phyloP scores from a whole-genome alignment of 2,797 vertebrate genomes.

The Glossophaga mutica region DNA sequence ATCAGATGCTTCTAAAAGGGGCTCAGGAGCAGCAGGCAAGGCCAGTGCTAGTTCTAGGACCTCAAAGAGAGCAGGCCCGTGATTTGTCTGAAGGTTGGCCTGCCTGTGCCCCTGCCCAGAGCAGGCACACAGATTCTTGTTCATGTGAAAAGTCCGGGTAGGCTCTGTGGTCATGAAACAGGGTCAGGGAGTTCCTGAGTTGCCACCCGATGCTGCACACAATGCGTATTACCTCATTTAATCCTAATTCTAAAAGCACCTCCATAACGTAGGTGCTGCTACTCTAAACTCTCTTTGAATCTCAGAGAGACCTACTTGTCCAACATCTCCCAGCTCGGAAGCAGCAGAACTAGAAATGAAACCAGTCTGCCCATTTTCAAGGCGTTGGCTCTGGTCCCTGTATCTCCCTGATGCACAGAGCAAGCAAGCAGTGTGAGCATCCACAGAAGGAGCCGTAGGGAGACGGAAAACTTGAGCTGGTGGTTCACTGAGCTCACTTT shows the following conservation, averaged over 20 bases:
- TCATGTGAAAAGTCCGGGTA: not conserved
- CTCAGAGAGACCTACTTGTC: not conserved
- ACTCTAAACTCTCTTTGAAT: not conserved
- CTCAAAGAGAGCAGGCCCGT: not conserved
- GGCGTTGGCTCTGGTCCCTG: not conserved
- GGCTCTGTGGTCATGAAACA: not conserved
- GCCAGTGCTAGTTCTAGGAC: not conserved
- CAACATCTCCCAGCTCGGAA: not conserved
- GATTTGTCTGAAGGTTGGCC: not conserved
- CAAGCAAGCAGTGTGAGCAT: not conserved
- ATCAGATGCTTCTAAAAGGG: not conserved
- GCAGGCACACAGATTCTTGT: not conserved
- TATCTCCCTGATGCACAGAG: not conserved
- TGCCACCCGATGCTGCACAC: not conserved
- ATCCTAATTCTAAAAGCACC: not conserved
- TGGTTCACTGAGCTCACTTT: not conserved
- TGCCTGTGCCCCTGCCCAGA: not conserved
- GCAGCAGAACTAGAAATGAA: constrained; percentile 1
- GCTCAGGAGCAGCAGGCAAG: not conserved
- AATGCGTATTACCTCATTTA: not conserved
- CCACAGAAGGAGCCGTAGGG: not conserved
- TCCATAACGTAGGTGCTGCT: not conserved
- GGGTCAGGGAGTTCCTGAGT: not conserved
- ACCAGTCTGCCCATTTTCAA: not conserved
- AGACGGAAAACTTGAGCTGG: not conserved